A percentile compares a stretch with the other conserved stretches of the same genome.
These are phyloP conservation scores for Pseudochirops corinnae DNA, from an alignment of 2,797 vertebrate genomes.

Conservation along the genomic window DNA sequence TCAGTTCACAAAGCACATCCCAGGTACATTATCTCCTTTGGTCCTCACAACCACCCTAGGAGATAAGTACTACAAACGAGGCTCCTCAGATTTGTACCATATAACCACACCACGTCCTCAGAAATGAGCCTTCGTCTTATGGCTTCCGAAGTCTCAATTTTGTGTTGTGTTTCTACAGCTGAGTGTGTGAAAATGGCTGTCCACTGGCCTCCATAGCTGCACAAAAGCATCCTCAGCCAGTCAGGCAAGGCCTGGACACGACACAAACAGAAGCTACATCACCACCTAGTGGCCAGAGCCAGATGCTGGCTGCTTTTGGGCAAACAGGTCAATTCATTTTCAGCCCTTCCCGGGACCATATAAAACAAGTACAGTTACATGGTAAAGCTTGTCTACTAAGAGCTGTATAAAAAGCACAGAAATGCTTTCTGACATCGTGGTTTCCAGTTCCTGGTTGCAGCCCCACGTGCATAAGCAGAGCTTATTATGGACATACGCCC, in stretches of 20 bases:
- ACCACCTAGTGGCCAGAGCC: slow-evolving; percentile 68
- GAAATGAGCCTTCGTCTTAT: slow-evolving; percentile 39
- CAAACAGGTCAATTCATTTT: slow-evolving; percentile 50
- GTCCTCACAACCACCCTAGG: neutral
- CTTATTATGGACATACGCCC: neutral
- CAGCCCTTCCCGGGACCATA: slow-evolving; percentile 15
- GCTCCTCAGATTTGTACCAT: slow-evolving; percentile 16
- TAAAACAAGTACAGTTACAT: slow-evolving; percentile 14
- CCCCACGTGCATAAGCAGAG: neutral
- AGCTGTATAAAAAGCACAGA: slow-evolving; percentile 32
- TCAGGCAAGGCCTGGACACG: neutral
- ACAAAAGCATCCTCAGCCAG: slow-evolving; percentile 53
- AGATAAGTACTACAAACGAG: neutral
- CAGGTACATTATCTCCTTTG: neutral
- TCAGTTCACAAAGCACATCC: neutral
- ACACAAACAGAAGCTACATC: slow-evolving; percentile 58
- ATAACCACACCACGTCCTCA: neutral
- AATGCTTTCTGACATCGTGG: slow-evolving; percentile 14
- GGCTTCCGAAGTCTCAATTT: slow-evolving; percentile 33
- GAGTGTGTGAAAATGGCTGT: slow-evolving; percentile 35
- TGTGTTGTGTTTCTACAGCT: slow-evolving; percentile 29
- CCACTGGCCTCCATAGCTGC: neutral
- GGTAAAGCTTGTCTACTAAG: slow-evolving; percentile 27
- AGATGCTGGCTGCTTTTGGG: neutral
- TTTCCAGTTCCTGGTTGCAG: slow-evolving; percentile 20